phyloP scores from a whole-genome alignment of 2,888 invertebrate species.

The Cryptocheilus praepositus region DNA sequence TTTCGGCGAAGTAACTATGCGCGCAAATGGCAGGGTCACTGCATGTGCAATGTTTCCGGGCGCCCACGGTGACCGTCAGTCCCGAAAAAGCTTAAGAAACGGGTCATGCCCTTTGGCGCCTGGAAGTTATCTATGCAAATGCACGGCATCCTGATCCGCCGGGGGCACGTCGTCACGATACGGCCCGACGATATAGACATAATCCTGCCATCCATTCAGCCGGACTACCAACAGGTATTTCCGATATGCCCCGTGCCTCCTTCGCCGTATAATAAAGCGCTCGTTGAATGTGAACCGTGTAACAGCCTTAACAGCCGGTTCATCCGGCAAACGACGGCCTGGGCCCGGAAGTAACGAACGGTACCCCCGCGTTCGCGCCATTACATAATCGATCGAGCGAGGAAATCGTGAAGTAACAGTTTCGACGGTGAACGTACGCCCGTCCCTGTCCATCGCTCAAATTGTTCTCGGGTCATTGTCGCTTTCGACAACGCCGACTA shows the following conservation, averaged over 20 bases:
- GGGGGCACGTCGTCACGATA: conserved; percentile 27
- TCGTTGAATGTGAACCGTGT: conserved; percentile 31
- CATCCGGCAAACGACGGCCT: conserved; percentile 12
- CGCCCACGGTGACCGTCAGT: too few relatives aligned
- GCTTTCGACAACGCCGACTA: too few relatives aligned
- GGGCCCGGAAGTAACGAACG: conserved; percentile 40
- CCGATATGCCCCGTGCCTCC: conserved; percentile 50
- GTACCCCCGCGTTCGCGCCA: conserved; percentile 20
- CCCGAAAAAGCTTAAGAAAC: too few relatives aligned
- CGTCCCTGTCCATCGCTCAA: too few relatives aligned
- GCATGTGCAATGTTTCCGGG: too few relatives aligned
- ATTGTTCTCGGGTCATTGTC: too few relatives aligned
- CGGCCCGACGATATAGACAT: conserved; percentile 28
- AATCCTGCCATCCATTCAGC: conserved; percentile 54
- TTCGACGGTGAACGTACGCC: too few relatives aligned
- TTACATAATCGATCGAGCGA: conserved; percentile 31
- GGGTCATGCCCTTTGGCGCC: too few relatives aligned
- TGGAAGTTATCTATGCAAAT: conserved; percentile 43
- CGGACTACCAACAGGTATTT: conserved; percentile 64
- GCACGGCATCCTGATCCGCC: conserved; percentile 31
- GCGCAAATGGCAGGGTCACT: too few relatives aligned
- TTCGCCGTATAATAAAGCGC: conserved; percentile 27
- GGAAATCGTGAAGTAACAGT: conserved; percentile 3
- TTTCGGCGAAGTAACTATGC: too few relatives aligned
- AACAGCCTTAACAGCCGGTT: conserved; percentile 31